A percentile compares a stretch with the other conserved stretches of the same genome.
Conservation (phyloP, 2,797 vertebrate species). For the Chelon auratus region DNA sequence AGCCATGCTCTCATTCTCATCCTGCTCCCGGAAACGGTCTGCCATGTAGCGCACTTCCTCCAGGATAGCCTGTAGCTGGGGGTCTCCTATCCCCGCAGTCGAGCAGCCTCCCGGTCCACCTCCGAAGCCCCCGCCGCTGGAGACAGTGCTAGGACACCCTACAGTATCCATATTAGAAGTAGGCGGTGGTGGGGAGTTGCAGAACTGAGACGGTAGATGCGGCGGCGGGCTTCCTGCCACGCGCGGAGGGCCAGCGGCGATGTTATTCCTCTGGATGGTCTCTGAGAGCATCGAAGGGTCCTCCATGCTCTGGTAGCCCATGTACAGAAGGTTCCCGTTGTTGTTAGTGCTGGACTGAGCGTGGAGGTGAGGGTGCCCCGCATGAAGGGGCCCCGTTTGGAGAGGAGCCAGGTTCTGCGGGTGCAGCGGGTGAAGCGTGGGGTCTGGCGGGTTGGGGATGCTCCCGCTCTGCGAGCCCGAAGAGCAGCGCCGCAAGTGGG, state of each 20-base stretch:
- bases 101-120: conserved; percentile 76
- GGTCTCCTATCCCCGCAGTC: conserved; percentile 73
- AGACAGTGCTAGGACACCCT: conserved; percentile 82
- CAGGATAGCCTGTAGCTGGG: conserved; percentile 85
- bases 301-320: conserved; percentile 85
- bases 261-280: conserved; percentile 76
- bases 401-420: conserved; percentile 80
- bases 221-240: conserved; percentile 79
- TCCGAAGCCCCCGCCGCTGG: conserved; percentile 80
- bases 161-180: conserved; percentile 76
- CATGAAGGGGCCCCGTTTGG: conserved; percentile 69
- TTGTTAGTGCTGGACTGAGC: conserved; percentile 79
- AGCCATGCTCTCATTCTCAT: conserved; percentile 74
- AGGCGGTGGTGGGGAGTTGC: conserved; percentile 79
- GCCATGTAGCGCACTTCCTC: conserved; percentile 88
- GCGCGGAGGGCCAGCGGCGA: conserved; percentile 52
- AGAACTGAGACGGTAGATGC: conserved; percentile 82
- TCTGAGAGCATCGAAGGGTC: conserved; percentile 79
- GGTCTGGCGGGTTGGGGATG: conserved; percentile 75
- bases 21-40: conserved; percentile 85
- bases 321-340: conserved; percentile 86
- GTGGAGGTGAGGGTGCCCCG: conserved; percentile 77
- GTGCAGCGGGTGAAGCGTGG: conserved; percentile 79
- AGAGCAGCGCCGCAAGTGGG: conserved; percentile 85
- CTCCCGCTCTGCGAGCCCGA: conserved; percentile 85